Evolutionary conservation across 2,888 invertebrate species (phyloP).

Genomic region (Melikaiella ostensackeni): DNA sequence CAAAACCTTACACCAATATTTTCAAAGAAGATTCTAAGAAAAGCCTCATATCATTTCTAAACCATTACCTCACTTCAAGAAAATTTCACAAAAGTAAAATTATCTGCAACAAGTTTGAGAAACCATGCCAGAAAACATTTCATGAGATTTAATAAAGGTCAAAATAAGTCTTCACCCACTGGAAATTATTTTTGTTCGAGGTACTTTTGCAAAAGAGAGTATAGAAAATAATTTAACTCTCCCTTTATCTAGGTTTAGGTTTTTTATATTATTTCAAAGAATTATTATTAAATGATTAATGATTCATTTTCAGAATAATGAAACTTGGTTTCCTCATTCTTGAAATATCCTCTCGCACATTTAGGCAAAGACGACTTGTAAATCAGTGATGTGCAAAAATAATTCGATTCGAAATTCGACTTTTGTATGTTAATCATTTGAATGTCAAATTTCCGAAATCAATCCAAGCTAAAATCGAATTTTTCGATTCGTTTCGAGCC

Average conservation of each 20-base stretch:
- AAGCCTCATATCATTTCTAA: background rate
- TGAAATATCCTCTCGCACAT: background rate
- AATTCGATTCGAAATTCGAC: too few relatives aligned
- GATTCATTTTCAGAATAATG: background rate
- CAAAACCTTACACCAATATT: background rate
- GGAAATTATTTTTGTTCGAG: conserved; percentile 3
- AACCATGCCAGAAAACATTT: background rate
- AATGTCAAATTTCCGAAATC: too few relatives aligned
- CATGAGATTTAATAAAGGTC: background rate
- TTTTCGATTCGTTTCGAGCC: too few relatives aligned
- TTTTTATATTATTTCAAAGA: background rate
- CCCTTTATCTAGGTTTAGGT: background rate
- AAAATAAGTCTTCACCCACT: background rate
- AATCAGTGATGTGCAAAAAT: background rate
- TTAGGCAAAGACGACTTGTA: background rate
- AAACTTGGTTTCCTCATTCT: background rate
- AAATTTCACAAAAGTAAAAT: conserved; percentile 4
- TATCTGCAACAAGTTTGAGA: background rate
- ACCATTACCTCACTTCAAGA: background rate
- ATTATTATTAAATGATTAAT: background rate
- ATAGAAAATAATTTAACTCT: background rate
- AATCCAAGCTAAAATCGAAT: too few relatives aligned
- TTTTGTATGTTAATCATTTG: too few relatives aligned
- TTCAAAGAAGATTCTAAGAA: background rate
- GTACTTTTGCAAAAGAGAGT: background rate